Evolutionary conservation across 2,797 vertebrate species (phyloP).

Genomic region (Tenualosa ilisha): DNA sequence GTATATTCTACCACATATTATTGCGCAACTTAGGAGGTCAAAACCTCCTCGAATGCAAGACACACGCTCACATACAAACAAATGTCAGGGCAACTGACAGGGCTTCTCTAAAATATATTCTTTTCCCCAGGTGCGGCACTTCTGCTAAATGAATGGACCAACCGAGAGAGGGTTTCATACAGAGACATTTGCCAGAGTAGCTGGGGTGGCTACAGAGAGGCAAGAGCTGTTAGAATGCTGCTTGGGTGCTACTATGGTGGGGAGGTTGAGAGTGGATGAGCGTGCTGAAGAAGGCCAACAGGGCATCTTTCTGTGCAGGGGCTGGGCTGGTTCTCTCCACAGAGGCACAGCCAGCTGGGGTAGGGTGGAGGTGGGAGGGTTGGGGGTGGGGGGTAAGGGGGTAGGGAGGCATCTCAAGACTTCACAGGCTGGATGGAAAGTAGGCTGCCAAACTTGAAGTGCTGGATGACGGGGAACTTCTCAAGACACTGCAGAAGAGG

Average conservation of each 20-base stretch:
- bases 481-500: conserved; percentile 86
- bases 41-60: conserved; percentile 48
- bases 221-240: conserved; percentile 36
- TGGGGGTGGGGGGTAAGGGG: conserved; percentile 24
- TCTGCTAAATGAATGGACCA: background rate
- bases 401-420: conserved; percentile 71
- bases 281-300: background rate
- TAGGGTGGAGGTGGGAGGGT: too few species aligned
- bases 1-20: conserved; percentile 40
- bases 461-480: conserved; percentile 99
- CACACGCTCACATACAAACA: conserved; percentile 39
- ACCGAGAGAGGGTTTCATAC: background rate
- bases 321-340: background rate
- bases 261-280: background rate
- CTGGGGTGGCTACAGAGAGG: conserved; percentile 9
- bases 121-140: background rate
- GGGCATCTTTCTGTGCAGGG: conserved; percentile 10
- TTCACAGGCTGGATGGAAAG: conserved; percentile 90
- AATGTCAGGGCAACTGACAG: conserved; percentile 35
- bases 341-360: conserved; percentile 16
- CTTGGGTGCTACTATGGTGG: conserved; percentile 44
- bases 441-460: conserved; percentile 98
- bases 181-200: conserved; percentile 18
- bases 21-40: conserved; percentile 36
- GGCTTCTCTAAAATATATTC: conserved; percentile 33